phyloP scores from a whole-genome alignment of 2,888 invertebrate species.

The Bursaphelenchus okinawaensis region DNA sequence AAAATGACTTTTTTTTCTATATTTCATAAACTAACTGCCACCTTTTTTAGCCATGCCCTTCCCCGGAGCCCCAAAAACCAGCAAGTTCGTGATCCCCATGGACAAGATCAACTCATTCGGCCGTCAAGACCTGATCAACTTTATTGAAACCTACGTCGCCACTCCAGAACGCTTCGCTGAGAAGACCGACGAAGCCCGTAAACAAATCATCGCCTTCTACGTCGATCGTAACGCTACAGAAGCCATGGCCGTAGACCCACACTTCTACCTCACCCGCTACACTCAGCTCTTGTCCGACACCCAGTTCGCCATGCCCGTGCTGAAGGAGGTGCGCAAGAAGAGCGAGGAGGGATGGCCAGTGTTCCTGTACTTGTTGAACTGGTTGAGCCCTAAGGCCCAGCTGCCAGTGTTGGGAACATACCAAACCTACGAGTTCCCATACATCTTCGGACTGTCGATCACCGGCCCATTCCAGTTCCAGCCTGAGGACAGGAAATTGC shows the following conservation, averaged over 20 bases:
- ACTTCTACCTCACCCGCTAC: conserved; percentile 22
- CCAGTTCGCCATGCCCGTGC: conserved; percentile 23
- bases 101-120: conserved; percentile 21
- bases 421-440: conserved; percentile 22
- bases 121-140: conserved; percentile 19
- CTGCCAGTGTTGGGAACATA: conserved; percentile 24
- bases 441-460: conserved; percentile 20
- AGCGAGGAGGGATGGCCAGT: conserved; percentile 20
- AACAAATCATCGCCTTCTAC: conserved; percentile 21
- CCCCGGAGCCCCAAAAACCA: conserved; percentile 16
- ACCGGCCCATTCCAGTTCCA: conserved; percentile 20
- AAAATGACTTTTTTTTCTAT: background rate
- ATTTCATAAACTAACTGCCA: background rate
- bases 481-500: conserved; percentile 18
- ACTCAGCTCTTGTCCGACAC: conserved; percentile 25
- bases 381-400: conserved; percentile 16
- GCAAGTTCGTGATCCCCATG: conserved; percentile 9
- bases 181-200: conserved; percentile 13
- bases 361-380: conserved; percentile 16
- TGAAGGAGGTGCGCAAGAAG: conserved; percentile 25
- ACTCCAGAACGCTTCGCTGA: conserved; percentile 18
- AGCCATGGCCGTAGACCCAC: conserved; percentile 10
- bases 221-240: conserved; percentile 20
- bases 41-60: conserved; percentile 23
- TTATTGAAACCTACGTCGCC: conserved; percentile 22